These are phyloP conservation scores for Dufourea novaeangliae DNA, from an alignment of 1,140 invertebrate genomes.

Conservation along the genomic window DNA sequence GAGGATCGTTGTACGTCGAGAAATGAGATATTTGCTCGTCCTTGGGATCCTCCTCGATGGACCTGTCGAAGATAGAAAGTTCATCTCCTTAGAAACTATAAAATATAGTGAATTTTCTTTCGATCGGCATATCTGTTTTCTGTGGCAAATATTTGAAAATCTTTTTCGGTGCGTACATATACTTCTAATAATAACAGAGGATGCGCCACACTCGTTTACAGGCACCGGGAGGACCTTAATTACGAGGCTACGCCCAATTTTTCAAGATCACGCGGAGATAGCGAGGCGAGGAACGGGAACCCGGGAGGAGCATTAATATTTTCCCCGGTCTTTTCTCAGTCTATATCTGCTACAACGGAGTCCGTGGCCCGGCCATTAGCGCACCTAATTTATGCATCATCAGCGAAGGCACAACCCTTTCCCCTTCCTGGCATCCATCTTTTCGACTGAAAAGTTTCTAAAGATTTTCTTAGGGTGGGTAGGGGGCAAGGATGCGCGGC, in stretches of 20 bases:
- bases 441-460: conserved; percentile 75
- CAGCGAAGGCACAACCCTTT: conserved; percentile 71
- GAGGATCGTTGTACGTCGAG: background rate
- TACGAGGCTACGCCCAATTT: background rate
- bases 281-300: background rate
- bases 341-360: conserved; percentile 45
- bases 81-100: too few relatives aligned
- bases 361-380: conserved; percentile 71
- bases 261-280: background rate
- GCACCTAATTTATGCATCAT: conserved; percentile 78
- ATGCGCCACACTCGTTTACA: too few relatives aligned
- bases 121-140: too few relatives aligned
- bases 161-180: too few relatives aligned
- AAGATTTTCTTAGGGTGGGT: conserved; percentile 72
- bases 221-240: too few relatives aligned
- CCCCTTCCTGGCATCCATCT: conserved; percentile 78
- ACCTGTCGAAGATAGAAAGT: background rate
- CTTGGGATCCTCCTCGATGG: background rate
- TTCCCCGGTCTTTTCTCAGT: conserved; percentile 70
- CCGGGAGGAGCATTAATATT: conserved; percentile 69
- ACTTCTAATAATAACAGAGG: too few relatives aligned
- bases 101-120: too few relatives aligned
- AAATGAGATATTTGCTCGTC: background rate
- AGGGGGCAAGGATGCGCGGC: conserved; percentile 1
- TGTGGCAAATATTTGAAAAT: too few relatives aligned